Percentiles rank a stretch among this genome's conserved stretches.
phyloP scores from a whole-genome alignment of 1,140 invertebrate species.

The Helicoverpa zea region DNA sequence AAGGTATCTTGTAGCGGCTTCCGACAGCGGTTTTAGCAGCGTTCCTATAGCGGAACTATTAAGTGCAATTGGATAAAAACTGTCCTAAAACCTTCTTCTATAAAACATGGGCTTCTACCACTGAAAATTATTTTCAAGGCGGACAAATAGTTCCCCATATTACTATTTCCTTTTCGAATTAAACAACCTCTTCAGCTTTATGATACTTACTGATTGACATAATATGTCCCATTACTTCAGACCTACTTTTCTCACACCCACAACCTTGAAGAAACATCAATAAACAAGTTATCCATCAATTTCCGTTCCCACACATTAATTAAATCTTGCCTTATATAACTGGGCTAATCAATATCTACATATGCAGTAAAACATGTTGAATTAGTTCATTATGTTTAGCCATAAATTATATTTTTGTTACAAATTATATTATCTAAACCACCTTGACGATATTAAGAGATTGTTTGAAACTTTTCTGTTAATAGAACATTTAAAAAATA shows the following conservation, averaged over 20 bases:
- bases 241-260: not conserved
- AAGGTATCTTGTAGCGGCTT: too few relatives aligned
- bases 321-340: slow-evolving; percentile 7
- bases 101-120: too few relatives aligned
- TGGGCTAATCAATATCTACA: not conserved
- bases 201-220: too few relatives aligned
- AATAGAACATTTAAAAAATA: too few relatives aligned
- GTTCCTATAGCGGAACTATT: too few relatives aligned
- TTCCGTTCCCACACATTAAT: slow-evolving; percentile 1
- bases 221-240: not conserved
- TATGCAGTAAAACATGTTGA: not conserved
- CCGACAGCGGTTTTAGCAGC: too few relatives aligned
- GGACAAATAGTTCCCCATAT: too few relatives aligned
- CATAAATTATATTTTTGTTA: slow-evolving; percentile 1
- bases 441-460: not conserved
- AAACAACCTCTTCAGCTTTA: too few relatives aligned
- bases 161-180: too few relatives aligned
- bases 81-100: too few relatives aligned
- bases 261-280: not conserved
- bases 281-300: not conserved
- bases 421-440: not conserved
- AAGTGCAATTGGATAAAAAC: too few relatives aligned
- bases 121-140: too few relatives aligned
- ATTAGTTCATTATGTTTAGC: not conserved
- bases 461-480: not conserved